Base-by-base conservation (phyloP, 2,113 vertebrate genomes). In the Dendropsophus ebraccatus region DNA sequence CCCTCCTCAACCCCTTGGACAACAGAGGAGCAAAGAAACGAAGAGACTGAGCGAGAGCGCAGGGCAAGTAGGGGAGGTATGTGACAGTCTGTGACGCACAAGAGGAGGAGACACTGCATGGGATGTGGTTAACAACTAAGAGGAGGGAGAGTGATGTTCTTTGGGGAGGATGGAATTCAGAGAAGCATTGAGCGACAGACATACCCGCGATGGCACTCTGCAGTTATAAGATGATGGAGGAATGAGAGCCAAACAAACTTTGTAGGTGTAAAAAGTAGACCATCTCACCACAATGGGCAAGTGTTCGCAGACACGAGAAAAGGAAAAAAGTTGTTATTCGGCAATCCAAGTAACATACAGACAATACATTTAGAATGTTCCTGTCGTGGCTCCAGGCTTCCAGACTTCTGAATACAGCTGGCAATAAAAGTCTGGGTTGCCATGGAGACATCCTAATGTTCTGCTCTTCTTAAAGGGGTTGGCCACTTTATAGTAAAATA, bases 51-150 rank as follows among this genome's bases (percentile, higher is more conserved):
- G 37, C 84, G 3, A 81, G 77, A 72, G 52, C 52, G 10, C 67
- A 81, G 77, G 85, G 85, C 85, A 81, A 74, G 67, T 69, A 54
- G 78, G 85, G 85, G 85, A 87, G 85, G 85, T 87, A 81, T 81
- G 85, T 86, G 65, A 81, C 25, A 74, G 77, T 80, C 76, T 50
- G 28, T 85, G 35, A 81, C 35, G 2, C 19, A 74, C 21, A 49
- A 72, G 35, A 56, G 73, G 17, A 56, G 41, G 76, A 73, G 67
- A 74, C 54, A 65, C 52, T 87, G 77, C 65, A 74, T 54, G 85
- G 37, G 77, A 52, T 74, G 50, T 37, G 35, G 50, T 50, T 47
- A 70, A 85, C 47, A 23, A 5, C 62, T 30, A 49, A 16, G 54
- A 56, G 78, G 19, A 58, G 23, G 60, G 45, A 70, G 25, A 86